Base-by-base conservation (phyloP, 1,140 invertebrate species). In the Drosophila sp. region DNA sequence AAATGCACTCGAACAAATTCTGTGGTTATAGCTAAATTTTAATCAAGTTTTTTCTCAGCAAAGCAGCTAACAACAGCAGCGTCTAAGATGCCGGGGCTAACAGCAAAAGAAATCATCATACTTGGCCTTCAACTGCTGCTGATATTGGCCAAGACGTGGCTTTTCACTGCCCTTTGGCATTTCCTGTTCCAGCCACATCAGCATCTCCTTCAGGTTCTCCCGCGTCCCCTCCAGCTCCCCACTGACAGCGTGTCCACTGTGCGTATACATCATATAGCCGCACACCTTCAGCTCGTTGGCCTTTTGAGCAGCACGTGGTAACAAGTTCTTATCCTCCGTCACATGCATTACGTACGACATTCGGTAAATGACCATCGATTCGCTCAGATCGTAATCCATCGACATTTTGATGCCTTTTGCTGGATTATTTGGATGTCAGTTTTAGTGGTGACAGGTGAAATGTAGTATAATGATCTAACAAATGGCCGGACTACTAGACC, bases 1-100 rank as follows among this genome's bases (percentile, higher is more conserved):
- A 64, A 81, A 79, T 89, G 80, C 83, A 89, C 83, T 89, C 70
- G 41, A 87, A 87, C 56, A 78, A 86, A 61, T 77, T 62, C 46
- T 80, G 58, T 72, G 40, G 57, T 43, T 61, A 38, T 72, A 29
- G 63, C 70, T 18, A 75, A 77, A 46, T 77, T 84, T 73, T 74
- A 80, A 73, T 73, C 56, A 50, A 72, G 41, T 41, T 34, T 61
- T 48, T 34, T 77, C 40, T 29, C 46, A 48, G 25, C 25, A 50
- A 13, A 13, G 43, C 40, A 43, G 43, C 43, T 21, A 21, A 4
- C 7, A 45, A 8, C 18, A 18, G 18, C 18, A 18, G 18, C 18
- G 25, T 4, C 18, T 4, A 18, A 46, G 18, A 46, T 38, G 11
- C n/a, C 1, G n/a, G 2, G 8, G 4, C 46, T 45, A 86, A 36